These are phyloP conservation scores for Serrognathus titanus DNA, from an alignment of 2,888 invertebrate genomes.

Conservation along the genomic window DNA sequence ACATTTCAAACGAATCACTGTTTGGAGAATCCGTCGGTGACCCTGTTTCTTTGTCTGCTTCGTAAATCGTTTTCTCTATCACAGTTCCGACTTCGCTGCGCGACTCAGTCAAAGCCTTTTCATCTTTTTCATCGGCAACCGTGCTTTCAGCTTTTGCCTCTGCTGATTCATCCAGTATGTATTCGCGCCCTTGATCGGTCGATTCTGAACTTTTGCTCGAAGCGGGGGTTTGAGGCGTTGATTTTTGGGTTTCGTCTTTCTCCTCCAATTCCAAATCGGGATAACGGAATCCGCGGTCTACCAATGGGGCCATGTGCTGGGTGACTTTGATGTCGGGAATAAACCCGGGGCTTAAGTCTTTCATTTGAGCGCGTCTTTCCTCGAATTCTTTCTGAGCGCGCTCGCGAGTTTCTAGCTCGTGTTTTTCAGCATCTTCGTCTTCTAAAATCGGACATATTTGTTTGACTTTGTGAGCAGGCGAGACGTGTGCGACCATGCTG, in stretches of 20 bases:
- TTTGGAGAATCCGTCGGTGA: conserved; percentile 65
- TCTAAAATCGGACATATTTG: conserved; percentile 51
- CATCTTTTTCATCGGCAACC: conserved; percentile 40
- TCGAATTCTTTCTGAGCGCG: conserved; percentile 44
- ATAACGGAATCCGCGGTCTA: conserved; percentile 48
- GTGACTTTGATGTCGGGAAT: conserved; percentile 63
- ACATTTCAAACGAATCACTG: conserved; percentile 82
- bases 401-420: conserved; percentile 51
- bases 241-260: conserved; percentile 44
- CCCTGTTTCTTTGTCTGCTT: conserved; percentile 52
- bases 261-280: conserved; percentile 51
- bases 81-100: conserved; percentile 56
- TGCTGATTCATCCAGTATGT: conserved; percentile 59
- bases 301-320: conserved; percentile 55
- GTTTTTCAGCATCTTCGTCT: conserved; percentile 53
- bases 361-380: conserved; percentile 48
- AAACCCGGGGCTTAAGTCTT: conserved; percentile 60
- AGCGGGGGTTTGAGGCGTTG: conserved; percentile 53
- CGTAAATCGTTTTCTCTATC: conserved; percentile 55
- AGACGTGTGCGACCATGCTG: conserved; percentile 50
- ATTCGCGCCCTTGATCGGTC: conserved; percentile 63
- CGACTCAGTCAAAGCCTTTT: conserved; percentile 45
- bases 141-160: conserved; percentile 55
- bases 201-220: conserved; percentile 65
- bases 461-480: conserved; percentile 49